Conservation (phyloP, 1,140 invertebrate species). For the Bombus pyrosoma region DNA sequence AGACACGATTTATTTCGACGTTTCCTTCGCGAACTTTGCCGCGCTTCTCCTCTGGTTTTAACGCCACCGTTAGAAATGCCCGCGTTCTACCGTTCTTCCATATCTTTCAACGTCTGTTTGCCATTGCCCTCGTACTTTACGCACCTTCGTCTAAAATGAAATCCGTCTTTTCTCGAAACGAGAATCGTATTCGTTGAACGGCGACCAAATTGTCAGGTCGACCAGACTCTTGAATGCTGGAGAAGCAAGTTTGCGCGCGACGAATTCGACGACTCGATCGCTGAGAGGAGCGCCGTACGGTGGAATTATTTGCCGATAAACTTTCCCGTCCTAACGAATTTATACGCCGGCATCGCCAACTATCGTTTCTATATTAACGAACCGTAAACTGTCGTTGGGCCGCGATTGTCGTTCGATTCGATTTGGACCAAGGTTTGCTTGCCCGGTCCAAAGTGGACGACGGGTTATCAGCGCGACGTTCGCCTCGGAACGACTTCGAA, state of each 20-base stretch:
- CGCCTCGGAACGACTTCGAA: not conserved
- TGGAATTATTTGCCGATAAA: not conserved
- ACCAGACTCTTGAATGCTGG: not conserved
- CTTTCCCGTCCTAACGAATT: not conserved
- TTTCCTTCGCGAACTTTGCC: not conserved
- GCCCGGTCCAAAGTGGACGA: not conserved
- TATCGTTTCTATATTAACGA: not conserved
- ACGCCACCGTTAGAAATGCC: not conserved
- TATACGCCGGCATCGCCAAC: not conserved
- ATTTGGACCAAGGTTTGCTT: not conserved
- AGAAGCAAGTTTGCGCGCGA: not conserved
- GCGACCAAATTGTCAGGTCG: not conserved
- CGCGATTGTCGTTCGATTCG: not conserved
- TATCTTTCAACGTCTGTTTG: not conserved
- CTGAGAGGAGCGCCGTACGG: no score
- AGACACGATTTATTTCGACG: constrained; percentile 21
- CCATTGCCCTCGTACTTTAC: not conserved
- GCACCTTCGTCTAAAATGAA: not conserved
- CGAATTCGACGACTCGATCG: not conserved
- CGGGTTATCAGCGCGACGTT: not conserved
- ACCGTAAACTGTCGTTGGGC: not conserved
- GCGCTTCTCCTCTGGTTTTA: not conserved
- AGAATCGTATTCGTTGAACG: not conserved
- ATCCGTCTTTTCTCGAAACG: not conserved
- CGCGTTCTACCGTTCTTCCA: no score